Base-by-base conservation (phyloP, 2,888 invertebrate genomes). In the Lapara coniferarum region DNA sequence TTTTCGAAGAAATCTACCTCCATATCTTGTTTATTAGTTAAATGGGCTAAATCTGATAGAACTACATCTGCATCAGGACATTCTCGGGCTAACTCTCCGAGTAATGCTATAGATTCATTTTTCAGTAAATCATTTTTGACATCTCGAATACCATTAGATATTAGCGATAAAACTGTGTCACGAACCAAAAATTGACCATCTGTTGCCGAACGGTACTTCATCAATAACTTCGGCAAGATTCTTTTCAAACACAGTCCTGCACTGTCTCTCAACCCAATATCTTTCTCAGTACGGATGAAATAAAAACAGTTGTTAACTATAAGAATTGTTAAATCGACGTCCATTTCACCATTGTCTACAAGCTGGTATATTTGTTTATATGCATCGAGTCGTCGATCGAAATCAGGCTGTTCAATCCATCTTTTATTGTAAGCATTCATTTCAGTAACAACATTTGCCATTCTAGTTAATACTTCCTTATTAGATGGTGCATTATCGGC, bases 1-100 rank as follows among this genome's bases (percentile, higher is more conserved):
- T 99, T 99, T 81, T 98, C 97, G 85, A 98, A 99, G 94, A 99
- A 98, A 88, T 99, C 99, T 0, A 97, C 96, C 87, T 99, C 98
- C 10, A 94, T 86, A 85, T 99, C 98, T 66, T 88, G 90, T 85
- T 95, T 95, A 81, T 96, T 96, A 0, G 95, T 94, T 51, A 97
- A 89, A 52, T 94, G 89, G n/a, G 95, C 92, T 69, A 97, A 89
- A 89, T 98, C 97, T 19, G 94, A 92, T 1, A 98, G 87, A 0
- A 97, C 95, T 2, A 96, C 95, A 86, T 97, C 97, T 0, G 95
- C 92, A 0, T 95, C 94, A 0, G 96, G 92, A 83, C 97, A 97
- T 85, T 97, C 96, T 75, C 96, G 94, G 0, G 96, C 95, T 84
- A 98, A 91, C 78, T 96, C 95, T 0, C 97, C 97, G 16, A 99